These are phyloP conservation scores for Python bivittatus DNA, from an alignment of 2,113 vertebrate genomes.

Conservation along the genomic window DNA sequence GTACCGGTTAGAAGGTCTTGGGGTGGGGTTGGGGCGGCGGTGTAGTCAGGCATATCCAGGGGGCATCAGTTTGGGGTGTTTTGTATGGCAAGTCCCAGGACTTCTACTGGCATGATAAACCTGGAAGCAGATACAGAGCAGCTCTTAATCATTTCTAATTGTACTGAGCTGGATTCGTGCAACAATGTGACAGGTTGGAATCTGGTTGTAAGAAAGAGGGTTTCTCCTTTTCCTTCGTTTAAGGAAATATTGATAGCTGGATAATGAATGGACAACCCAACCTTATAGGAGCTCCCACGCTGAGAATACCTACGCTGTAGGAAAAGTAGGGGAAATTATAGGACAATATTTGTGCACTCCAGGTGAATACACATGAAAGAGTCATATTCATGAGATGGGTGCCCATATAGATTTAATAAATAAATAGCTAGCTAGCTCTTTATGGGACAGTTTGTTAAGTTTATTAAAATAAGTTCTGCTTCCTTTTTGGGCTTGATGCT, in stretches of 20 bases:
- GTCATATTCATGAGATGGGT: not conserved
- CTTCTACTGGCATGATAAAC: not conserved
- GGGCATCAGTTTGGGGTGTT: not conserved
- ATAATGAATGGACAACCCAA: not conserved
- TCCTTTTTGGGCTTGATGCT: not conserved
- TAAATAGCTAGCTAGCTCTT: not conserved
- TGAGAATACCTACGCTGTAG: not conserved
- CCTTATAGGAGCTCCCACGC: not conserved
- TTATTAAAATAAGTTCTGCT: not conserved
- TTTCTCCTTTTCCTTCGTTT: not conserved
- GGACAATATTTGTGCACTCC: no score
- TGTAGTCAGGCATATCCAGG: not conserved
- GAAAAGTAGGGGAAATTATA: not conserved
- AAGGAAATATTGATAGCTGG: not conserved
- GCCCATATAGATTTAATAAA: not conserved
- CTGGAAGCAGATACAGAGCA: not conserved
- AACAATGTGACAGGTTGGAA: not conserved
- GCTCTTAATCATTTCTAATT: not conserved
- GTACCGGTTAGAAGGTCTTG: not conserved
- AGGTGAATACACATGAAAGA: not conserved
- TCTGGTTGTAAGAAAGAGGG: not conserved
- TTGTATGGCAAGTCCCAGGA: not conserved
- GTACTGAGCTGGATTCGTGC: not conserved
- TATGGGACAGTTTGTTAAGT: not conserved
- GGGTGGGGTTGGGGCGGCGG: not conserved